Evolutionary conservation across 2,888 invertebrate genomes (phyloP), one percentile per base, ranked within the genome.

Genomic region (Barypeithes pellucidus): DNA sequence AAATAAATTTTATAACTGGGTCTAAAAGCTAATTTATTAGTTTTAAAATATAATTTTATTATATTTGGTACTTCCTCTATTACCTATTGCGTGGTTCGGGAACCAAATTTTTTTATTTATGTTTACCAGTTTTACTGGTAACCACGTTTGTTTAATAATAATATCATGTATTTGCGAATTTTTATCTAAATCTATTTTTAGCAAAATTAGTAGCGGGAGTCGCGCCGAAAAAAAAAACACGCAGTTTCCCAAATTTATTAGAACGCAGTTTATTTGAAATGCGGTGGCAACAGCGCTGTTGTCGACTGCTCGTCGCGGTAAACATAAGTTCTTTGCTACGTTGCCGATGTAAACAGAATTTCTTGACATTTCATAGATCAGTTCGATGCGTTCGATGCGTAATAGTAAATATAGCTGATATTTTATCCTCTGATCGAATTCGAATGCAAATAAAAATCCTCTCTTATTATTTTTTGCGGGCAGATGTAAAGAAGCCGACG

Each of bases 251-350:
- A 29, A 24, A 29, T 4, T 12, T 60, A 39, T 57, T 70, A 59
- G 39, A 65, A 72, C 65, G 66, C 60, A 72, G 39, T 72, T 72
- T 60, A 60, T 65, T 65, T 20, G 3, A n/a, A 9, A 11, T 57
- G 20, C 41, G 14, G 22, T 50, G 73, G 73, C 73, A 73, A 68
- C 73, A 33, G 14, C 54, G 73, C 73, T 73, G 73, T 73, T 65
- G 73, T 69, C 72, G 67, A 72, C 68, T 29, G 73, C 73, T 50
- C 18, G 24, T 54, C 54, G 54, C 36, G 11, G 50, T 18, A 63
- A 62, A 63, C 45, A 63, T 9, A 43, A 63, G 41, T 62, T 69
- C 33, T 63, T 62, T 29, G 43, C 69, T 9, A n/a, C 12, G 69
- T 43, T 69, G 69, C 33, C 69, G 43, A 45, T 24, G 9, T 36